Conservation (phyloP, 2,888 invertebrate species). For the Drosophila lacicola region DNA sequence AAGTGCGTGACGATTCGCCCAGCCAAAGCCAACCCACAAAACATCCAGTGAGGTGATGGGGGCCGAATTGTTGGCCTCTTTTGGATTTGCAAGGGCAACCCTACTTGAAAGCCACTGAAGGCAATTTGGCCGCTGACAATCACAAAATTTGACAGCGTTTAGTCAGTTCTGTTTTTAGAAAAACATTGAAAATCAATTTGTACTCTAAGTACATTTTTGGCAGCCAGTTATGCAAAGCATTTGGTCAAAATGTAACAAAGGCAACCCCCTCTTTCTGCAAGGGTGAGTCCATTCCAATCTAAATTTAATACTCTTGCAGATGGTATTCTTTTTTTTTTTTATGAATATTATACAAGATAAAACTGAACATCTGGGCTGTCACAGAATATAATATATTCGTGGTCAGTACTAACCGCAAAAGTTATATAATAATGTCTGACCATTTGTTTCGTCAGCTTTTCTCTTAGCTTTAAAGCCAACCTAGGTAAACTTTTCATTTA, state of each 20-base stretch:
- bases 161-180: conserved; percentile 12
- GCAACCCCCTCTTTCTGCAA: too few species aligned
- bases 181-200: conserved; percentile 62
- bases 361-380: too few species aligned
- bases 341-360: too few species aligned
- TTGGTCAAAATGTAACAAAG: background rate
- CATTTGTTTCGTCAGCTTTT: too few species aligned
- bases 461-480: too few species aligned
- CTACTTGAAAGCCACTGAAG: background rate
- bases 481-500: too few species aligned
- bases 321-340: too few species aligned
- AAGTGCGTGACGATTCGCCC: conserved; percentile 44
- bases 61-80: background rate
- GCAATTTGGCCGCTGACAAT: conserved; percentile 7
- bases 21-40: conserved; percentile 5
- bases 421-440: too few species aligned
- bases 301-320: too few species aligned
- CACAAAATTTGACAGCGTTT: background rate
- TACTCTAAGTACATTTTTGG: background rate
- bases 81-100: background rate
- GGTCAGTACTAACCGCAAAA: too few species aligned
- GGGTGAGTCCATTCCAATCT: too few species aligned
- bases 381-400: too few species aligned
- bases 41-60: background rate
- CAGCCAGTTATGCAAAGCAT: conserved; percentile 8